These are phyloP conservation scores for Ptilorrhoa leucosticta DNA, from an alignment of 2,113 vertebrate species.

Conservation along the genomic window DNA sequence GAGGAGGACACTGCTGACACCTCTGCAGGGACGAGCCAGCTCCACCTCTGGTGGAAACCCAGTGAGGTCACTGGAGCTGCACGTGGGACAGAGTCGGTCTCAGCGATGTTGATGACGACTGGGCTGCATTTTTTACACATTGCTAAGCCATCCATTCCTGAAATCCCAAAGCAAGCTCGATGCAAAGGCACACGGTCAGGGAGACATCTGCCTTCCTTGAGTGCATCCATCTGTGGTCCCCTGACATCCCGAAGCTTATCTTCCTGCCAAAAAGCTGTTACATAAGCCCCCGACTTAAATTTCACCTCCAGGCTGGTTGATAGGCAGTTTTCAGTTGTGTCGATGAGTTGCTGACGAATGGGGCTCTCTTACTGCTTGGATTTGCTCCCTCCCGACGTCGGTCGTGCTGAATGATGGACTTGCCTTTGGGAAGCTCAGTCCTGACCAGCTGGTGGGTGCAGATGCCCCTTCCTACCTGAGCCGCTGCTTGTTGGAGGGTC, in stretches of 20 bases:
- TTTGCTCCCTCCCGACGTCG: neutral
- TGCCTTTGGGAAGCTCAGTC: neutral
- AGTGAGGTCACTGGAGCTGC: neutral
- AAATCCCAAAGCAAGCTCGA: constrained; percentile 47
- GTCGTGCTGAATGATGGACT: fast-evolving
- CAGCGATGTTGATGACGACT: neutral
- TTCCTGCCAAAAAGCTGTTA: constrained; percentile 45
- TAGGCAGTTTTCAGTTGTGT: constrained; percentile 17
- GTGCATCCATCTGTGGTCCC: constrained; percentile 59
- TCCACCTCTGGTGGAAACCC: neutral
- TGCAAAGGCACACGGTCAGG: constrained; percentile 9
- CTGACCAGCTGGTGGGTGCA: neutral
- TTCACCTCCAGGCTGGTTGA: neutral
- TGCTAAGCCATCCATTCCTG: constrained; percentile 57
- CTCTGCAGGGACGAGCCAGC: neutral
- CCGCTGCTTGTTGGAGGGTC: neutral
- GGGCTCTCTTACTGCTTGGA: neutral
- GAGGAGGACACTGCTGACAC: neutral
- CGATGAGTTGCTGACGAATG: neutral
- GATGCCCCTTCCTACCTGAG: neutral
- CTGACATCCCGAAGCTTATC: neutral
- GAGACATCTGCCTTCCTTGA: constrained; percentile 67
- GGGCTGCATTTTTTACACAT: constrained; percentile 45
- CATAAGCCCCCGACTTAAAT: constrained; percentile 27
- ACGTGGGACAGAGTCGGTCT: neutral